phyloP scores from a whole-genome alignment of 2,888 invertebrate species.

The Parthenolecanium corni region DNA sequence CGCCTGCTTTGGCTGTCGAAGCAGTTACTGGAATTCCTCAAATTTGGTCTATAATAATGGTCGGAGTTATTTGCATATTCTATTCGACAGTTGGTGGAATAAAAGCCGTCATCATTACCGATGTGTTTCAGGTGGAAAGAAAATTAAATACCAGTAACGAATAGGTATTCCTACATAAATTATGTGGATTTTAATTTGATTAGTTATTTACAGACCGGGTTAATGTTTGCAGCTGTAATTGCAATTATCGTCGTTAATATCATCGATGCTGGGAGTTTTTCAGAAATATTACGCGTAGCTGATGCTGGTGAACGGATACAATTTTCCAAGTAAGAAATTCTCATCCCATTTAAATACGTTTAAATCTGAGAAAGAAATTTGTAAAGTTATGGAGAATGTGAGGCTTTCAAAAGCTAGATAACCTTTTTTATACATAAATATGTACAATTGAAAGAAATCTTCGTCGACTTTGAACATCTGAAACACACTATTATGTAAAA shows the following conservation, averaged over 20 bases:
- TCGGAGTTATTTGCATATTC: conserved; percentile 42
- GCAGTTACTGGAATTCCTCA: conserved; percentile 44
- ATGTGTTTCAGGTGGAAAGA: conserved; percentile 57
- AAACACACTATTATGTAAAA: no score
- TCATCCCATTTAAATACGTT: no score
- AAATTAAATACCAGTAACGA: no score
- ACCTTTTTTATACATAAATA: no score
- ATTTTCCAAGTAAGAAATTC: conserved; percentile 25
- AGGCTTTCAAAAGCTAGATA: no score
- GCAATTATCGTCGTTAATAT: conserved; percentile 64
- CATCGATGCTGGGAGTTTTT: conserved; percentile 56
- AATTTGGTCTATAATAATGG: conserved; percentile 40
- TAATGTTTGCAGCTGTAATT: conserved; percentile 76
- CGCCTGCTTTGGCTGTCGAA: conserved; percentile 77
- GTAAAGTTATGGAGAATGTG: no score
- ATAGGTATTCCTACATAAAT: not conserved
- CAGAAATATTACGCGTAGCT: conserved; percentile 49
- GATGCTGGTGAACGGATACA: conserved; percentile 14
- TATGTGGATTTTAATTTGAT: no score
- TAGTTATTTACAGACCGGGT: conserved; percentile 43
- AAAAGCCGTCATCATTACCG: conserved; percentile 80
- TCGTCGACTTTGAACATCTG: no score
- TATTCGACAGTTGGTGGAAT: conserved; percentile 58
- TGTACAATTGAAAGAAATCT: no score
- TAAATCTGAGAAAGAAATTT: no score